phyloP scores from a whole-genome alignment of 2,888 invertebrate species.

The Frankliniella intonsa region DNA sequence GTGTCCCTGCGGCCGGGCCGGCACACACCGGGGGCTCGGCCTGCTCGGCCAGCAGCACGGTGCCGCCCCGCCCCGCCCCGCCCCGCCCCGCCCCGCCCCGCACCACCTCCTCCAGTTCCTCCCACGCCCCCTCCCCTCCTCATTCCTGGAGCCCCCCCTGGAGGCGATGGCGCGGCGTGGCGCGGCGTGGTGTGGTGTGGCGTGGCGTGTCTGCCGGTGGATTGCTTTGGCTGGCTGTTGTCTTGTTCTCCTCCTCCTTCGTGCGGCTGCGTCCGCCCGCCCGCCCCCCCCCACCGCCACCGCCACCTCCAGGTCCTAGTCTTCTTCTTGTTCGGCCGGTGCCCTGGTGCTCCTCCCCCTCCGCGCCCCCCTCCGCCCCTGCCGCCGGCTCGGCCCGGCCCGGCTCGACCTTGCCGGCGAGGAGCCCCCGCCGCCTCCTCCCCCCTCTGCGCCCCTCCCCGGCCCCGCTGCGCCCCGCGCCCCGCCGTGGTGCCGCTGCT shows the following conservation, averaged over 20 bases:
- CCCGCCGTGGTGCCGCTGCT: conserved; percentile 63
- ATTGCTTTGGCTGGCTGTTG: conserved; percentile 28
- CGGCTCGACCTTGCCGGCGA: conserved; percentile 39
- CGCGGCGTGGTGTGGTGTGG: conserved; percentile 26
- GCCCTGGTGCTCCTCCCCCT: background rate
- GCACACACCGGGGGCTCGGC: no score
- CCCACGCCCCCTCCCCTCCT: conserved; percentile 33
- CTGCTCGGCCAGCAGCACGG: no score
- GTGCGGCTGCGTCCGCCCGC: background rate
- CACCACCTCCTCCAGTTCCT: conserved; percentile 34
- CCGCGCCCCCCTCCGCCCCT: conserved; percentile 33
- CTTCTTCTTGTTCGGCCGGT: conserved; percentile 20
- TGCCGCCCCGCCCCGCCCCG: no score
- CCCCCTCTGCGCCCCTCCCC: conserved; percentile 49
- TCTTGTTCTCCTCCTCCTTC: conserved; percentile 25
- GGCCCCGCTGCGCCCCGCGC: conserved; percentile 54
- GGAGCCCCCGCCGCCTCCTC: conserved; percentile 39
- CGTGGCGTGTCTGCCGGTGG: conserved; percentile 23
- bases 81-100: background rate
- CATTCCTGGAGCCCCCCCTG: conserved; percentile 26
- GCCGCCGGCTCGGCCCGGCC: conserved; percentile 40
- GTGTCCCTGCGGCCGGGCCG: no score
- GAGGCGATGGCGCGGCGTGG: conserved; percentile 27
- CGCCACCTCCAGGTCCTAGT: background rate
- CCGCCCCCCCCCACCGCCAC: conserved; percentile 25